Percentiles rank a stretch among this genome's conserved stretches.
These are phyloP conservation scores for Enteromius mattozi DNA, from an alignment of 2,797 vertebrate species.

Conservation along the genomic window DNA sequence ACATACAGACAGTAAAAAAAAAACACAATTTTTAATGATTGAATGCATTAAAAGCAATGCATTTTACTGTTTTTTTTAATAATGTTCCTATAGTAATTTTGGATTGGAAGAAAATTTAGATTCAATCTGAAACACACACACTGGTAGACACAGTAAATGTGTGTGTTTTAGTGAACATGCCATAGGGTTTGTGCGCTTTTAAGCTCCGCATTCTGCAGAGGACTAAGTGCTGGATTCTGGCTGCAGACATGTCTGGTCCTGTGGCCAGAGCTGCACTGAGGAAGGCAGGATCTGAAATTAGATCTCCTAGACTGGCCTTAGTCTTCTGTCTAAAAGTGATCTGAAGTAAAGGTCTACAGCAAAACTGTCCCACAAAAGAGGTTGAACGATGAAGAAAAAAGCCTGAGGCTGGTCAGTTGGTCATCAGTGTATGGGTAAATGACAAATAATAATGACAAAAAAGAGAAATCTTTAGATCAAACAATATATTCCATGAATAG, in stretches of 20 bases:
- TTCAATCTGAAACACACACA: not conserved
- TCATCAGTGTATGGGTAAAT: not conserved
- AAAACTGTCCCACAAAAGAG: not conserved
- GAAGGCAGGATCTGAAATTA: slow-evolving; percentile 64
- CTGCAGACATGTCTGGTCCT: slow-evolving; percentile 81
- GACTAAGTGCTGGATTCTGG: slow-evolving; percentile 52
- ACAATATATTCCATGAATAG: not conserved
- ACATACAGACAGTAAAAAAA: not conserved
- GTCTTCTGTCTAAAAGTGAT: slow-evolving; percentile 48
- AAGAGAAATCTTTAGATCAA: not conserved
- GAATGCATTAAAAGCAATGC: not conserved
- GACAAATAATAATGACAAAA: not conserved
- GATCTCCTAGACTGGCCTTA: slow-evolving; percentile 68
- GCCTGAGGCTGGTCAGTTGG: not conserved
- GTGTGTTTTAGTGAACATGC: slow-evolving; percentile 13
- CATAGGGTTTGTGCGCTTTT: slow-evolving; percentile 27
- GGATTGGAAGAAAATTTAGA: not conserved
- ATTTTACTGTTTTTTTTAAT: not conserved
- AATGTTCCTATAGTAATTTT: not conserved
- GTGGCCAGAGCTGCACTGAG: slow-evolving; percentile 66
- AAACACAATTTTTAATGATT: not conserved
- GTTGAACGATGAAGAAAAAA: not conserved
- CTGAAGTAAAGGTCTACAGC: not conserved
- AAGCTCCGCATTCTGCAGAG: slow-evolving; percentile 37
- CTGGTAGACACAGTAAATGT: not conserved